phyloP scores from a whole-genome alignment of 2,888 invertebrate species.

The Cylindroiulus punctatus region DNA sequence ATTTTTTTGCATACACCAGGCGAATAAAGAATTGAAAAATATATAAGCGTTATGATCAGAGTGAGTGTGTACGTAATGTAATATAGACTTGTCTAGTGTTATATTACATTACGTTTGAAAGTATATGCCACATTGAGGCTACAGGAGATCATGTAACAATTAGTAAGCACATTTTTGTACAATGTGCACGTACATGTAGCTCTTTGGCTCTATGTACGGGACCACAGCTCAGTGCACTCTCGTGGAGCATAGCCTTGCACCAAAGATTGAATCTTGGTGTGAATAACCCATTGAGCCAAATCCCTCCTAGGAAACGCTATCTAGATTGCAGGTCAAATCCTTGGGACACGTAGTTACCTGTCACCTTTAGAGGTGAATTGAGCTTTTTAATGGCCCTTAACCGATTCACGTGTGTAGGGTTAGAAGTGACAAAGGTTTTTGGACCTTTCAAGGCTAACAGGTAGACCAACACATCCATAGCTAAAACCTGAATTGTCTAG shows the following conservation, averaged over 20 bases:
- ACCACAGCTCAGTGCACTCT: background rate
- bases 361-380: conserved; percentile 4
- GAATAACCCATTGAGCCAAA: background rate
- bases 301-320: conserved; percentile 10
- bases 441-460: conserved; percentile 50
- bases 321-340: conserved; percentile 1
- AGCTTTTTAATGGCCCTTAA: conserved; percentile 20
- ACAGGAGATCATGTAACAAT: background rate
- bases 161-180: too few relatives aligned
- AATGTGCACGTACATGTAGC: too few relatives aligned
- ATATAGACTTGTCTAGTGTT: too few relatives aligned
- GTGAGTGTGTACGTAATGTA: too few relatives aligned
- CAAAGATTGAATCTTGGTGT: background rate
- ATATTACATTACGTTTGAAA: too few relatives aligned
- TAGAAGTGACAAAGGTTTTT: conserved; percentile 18
- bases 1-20: too few relatives aligned
- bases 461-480: background rate
- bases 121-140: background rate
- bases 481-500: conserved; percentile 29
- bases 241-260: background rate
- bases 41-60: too few relatives aligned
- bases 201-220: background rate
- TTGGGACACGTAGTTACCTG: conserved; percentile 18
- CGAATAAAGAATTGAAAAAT: too few relatives aligned
- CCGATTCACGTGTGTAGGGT: conserved; percentile 40